Percentiles rank a stretch among this genome's conserved stretches.
Conservation (phyloP, 2,888 invertebrate species). For the Bombylius discolor region DNA sequence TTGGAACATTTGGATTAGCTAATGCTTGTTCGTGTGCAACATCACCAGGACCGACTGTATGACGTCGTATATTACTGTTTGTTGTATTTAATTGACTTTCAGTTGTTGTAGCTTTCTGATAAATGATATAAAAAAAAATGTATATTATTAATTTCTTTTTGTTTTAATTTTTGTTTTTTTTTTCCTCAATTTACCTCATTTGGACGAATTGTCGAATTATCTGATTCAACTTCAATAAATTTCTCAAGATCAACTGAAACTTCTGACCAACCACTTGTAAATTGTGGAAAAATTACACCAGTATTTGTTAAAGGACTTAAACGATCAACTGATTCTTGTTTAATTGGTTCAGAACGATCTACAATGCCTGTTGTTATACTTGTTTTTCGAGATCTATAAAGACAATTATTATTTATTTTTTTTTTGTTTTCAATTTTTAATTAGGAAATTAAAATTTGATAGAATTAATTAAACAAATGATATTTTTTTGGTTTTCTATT, state of each 20-base stretch:
- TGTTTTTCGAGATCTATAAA: constrained; percentile 41
- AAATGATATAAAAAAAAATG: neutral
- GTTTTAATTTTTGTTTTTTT: no score
- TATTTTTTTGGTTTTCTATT: no score
- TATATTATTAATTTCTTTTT: neutral
- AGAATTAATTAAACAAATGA: no score
- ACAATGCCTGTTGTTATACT: constrained; percentile 49
- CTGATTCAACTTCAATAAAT: constrained; percentile 31
- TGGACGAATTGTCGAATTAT: constrained; percentile 20
- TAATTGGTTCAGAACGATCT: constrained; percentile 39
- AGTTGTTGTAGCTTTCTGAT: constrained; percentile 7
- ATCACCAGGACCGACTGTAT: constrained; percentile 90
- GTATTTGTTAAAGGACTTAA: constrained; percentile 34
- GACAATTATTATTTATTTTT: neutral
- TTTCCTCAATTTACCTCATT: constrained; percentile 25
- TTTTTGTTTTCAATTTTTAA: no score
- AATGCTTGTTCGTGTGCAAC: constrained; percentile 70
- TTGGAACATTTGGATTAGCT: constrained; percentile 35
- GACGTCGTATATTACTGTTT: constrained; percentile 55
- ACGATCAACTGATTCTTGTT: constrained; percentile 33
- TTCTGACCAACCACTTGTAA: constrained; percentile 29
- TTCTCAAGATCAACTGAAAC: constrained; percentile 33
- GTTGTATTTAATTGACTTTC: constrained; percentile 21
- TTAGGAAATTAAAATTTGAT: no score
- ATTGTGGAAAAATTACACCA: constrained; percentile 19